A percentile compares a stretch with the other conserved stretches of the same genome.
Conservation (phyloP, 2,113 vertebrate species). For the Nyctereutes procyonoides region DNA sequence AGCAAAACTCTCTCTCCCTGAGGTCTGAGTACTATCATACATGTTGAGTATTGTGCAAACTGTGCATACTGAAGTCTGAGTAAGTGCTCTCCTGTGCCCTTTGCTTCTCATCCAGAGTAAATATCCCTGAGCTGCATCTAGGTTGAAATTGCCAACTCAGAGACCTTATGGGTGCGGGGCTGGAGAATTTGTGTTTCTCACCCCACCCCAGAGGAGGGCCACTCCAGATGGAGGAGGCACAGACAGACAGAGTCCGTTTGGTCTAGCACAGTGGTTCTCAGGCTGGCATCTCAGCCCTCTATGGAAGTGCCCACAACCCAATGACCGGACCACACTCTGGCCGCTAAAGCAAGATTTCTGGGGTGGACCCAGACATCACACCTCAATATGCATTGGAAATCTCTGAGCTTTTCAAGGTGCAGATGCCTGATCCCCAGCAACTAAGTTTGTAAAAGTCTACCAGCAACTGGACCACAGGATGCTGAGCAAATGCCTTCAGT, state of each 20-base stretch:
- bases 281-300: neutral
- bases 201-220: neutral
- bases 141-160: neutral
- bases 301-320: neutral
- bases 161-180: neutral
- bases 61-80: neutral
- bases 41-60: neutral
- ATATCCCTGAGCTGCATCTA: neutral
- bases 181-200: neutral
- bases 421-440: neutral
- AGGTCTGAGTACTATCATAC: neutral
- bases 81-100: neutral
- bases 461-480: neutral
- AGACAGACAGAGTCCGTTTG: neutral
- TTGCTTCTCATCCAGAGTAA: neutral
- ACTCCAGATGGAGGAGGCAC: neutral
- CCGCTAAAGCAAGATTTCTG: neutral
- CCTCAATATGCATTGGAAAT: neutral
- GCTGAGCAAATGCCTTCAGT: neutral
- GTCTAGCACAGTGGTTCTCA: neutral
- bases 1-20: neutral
- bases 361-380: neutral
- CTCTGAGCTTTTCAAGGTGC: neutral
- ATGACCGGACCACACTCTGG: neutral
- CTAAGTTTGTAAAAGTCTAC: neutral